phyloP scores from a whole-genome alignment of 2,888 invertebrate genomes.

The Eurois occulta region DNA sequence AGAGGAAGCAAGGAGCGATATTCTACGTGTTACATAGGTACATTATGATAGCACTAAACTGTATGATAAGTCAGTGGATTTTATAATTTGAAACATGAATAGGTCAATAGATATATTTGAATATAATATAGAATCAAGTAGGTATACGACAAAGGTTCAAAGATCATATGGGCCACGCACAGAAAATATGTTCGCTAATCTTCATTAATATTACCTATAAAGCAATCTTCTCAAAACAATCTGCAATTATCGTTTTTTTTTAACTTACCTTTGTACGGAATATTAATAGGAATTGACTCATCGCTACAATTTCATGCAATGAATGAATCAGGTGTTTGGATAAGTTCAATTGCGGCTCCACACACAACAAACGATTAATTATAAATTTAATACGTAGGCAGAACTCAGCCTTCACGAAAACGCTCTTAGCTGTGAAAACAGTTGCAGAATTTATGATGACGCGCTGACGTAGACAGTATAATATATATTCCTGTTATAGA shows the following conservation, averaged over 20 bases:
- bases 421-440: conserved; percentile 35
- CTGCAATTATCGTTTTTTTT: not conserved
- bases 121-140: conserved; percentile 17
- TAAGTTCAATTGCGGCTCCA: conserved; percentile 18
- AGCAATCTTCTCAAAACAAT: not conserved
- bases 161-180: conserved; percentile 18
- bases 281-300: conserved; percentile 37
- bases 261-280: not conserved
- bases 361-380: conserved; percentile 10
- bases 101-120: conserved; percentile 19
- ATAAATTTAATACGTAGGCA: conserved; percentile 17
- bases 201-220: conserved; percentile 5
- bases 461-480: conserved; percentile 3
- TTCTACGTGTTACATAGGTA: conserved; percentile 38
- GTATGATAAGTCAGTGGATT: conserved; percentile 52
- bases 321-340: conserved; percentile 45
- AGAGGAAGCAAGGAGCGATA: conserved; percentile 37
- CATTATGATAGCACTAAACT: conserved; percentile 41
- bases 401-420: conserved; percentile 39
- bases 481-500: conserved; percentile 9
- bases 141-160: conserved; percentile 24
- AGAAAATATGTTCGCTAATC: conserved; percentile 8
- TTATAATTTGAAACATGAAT: conserved; percentile 21
- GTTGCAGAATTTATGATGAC: conserved; percentile 32
- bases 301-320: conserved; percentile 6